A percentile compares a stretch with the other conserved stretches of the same genome.
Evolutionary conservation across 2,113 vertebrate species (phyloP).

Genomic region (Saguinus imperator): DNA sequence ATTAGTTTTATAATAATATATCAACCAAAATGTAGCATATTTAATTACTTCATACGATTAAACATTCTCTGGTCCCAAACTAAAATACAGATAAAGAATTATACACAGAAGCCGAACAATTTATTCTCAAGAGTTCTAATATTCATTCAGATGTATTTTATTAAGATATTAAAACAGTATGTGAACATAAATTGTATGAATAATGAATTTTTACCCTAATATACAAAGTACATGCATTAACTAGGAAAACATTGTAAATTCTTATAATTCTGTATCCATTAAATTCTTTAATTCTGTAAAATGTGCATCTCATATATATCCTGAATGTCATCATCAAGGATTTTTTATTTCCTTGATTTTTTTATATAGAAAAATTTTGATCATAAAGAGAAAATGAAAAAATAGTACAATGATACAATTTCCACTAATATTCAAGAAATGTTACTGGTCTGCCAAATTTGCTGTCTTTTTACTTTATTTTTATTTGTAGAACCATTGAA

Average conservation of each 20-base stretch:
- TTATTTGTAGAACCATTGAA: constrained; percentile 10
- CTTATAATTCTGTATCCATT: not conserved
- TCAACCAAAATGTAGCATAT: not conserved
- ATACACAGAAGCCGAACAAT: not conserved
- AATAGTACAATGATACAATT: not conserved
- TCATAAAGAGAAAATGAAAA: not conserved
- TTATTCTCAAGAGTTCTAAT: constrained; percentile 32
- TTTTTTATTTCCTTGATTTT: not conserved
- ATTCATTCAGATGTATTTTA: not conserved
- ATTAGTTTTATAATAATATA: not conserved
- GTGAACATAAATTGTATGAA: constrained; percentile 18
- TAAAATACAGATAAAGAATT: constrained; percentile 37
- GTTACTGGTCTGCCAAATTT: constrained; percentile 15
- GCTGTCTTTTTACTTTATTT: not conserved
- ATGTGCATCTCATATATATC: not conserved
- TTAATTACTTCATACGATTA: constrained; percentile 36
- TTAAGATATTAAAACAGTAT: constrained; percentile 25
- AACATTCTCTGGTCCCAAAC: constrained; percentile 21
- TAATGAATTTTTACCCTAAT: constrained; percentile 19
- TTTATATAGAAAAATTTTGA: constrained; percentile 29
- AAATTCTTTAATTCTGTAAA: constrained; percentile 20
- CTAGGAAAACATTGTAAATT: constrained; percentile 17
- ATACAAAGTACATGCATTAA: not conserved
- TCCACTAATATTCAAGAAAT: constrained; percentile 20
- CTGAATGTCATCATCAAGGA: not conserved